Evolutionary conservation across 2,113 vertebrate species (phyloP).

Genomic region (Noctilio leporinus): DNA sequence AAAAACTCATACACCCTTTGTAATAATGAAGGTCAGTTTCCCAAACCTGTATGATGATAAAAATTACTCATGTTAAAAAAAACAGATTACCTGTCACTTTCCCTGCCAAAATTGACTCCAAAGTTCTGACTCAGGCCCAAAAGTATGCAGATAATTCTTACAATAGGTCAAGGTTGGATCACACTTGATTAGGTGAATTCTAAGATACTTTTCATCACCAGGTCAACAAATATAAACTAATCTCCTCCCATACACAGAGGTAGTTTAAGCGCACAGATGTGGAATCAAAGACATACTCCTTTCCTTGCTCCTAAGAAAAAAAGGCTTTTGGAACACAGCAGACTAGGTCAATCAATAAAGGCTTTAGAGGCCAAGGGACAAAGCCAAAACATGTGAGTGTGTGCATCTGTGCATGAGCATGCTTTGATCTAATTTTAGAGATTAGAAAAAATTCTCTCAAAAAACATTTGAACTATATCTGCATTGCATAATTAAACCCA

Average conservation of each 20-base stretch:
- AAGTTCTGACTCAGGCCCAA: not conserved
- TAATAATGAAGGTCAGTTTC: not conserved
- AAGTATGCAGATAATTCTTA: not conserved
- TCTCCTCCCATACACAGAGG: not conserved
- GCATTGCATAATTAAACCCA: conserved; percentile 1
- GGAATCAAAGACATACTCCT: not conserved
- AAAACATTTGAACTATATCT: conserved; percentile 15
- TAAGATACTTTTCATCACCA: not conserved
- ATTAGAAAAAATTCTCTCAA: not conserved
- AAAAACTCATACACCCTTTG: too few relatives aligned
- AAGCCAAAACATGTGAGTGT: not conserved
- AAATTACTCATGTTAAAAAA: not conserved
- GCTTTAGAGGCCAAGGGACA: not conserved
- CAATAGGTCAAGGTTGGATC: not conserved
- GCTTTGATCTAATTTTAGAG: conserved; percentile 39
- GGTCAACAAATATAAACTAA: not conserved
- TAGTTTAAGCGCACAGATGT: not conserved
- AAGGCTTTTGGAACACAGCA: not conserved
- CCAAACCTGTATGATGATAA: not conserved
- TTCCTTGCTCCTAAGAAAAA: not conserved
- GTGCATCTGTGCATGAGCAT: not conserved
- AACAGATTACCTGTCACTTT: not conserved
- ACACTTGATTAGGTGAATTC: not conserved
- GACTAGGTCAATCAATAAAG: not conserved
- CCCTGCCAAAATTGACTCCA: not conserved